phyloP scores from a whole-genome alignment of 2,888 invertebrate genomes.

The Eristalis pertinax region DNA sequence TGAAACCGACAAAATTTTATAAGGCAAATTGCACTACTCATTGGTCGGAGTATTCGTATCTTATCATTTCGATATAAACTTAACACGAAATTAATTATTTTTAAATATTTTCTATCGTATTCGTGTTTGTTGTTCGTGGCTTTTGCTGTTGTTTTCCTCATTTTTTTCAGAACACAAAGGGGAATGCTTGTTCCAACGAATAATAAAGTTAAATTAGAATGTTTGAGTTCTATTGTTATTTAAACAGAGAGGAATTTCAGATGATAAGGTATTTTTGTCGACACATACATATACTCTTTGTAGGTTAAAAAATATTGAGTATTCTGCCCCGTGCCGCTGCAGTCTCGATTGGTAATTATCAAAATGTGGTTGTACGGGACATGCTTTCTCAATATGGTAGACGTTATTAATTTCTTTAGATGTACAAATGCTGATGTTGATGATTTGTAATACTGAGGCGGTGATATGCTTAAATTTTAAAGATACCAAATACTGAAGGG shows the following conservation, averaged over 20 bases:
- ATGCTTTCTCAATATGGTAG: conserved; percentile 5
- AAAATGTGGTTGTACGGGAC: conserved; percentile 20
- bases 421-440: not conserved
- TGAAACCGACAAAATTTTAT: not conserved
- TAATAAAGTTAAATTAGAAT: conserved; percentile 66
- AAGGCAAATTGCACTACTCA: conserved; percentile 36
- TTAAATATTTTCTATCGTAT: conserved; percentile 56
- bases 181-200: conserved; percentile 39
- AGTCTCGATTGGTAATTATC: conserved; percentile 17
- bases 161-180: not conserved
- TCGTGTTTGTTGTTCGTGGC: conserved; percentile 32
- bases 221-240: conserved; percentile 44
- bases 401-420: not conserved
- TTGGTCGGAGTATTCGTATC: conserved; percentile 37
- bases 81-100: conserved; percentile 72
- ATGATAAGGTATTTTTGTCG: conserved; percentile 48
- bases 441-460: conserved; percentile 3
- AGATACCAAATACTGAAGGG: not conserved
- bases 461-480: not conserved
- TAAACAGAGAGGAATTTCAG: conserved; percentile 42
- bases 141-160: not conserved
- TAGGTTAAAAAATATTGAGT: conserved; percentile 46
- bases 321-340: not conserved
- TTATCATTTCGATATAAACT: conserved; percentile 72
- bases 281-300: conserved; percentile 11